Percentiles rank a stretch among this genome's conserved stretches.
Conservation (phyloP, 2,888 invertebrate species). For the Vanessa cardui region DNA sequence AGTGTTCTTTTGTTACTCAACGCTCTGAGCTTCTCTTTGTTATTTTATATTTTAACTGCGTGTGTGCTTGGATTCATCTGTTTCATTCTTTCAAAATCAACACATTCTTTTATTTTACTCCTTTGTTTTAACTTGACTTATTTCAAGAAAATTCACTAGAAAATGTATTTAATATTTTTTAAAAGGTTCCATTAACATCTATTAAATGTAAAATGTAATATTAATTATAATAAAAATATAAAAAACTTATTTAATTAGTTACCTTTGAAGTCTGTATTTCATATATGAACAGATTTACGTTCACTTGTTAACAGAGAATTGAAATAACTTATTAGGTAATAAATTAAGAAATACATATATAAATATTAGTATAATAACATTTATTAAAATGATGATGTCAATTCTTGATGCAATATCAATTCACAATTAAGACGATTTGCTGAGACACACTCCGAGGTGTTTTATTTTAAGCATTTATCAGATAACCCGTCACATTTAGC, state of each 20-base stretch:
- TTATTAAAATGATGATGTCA: constrained; percentile 17
- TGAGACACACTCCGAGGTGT: constrained; percentile 47
- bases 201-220: background rate
- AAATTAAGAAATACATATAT: constrained; percentile 9
- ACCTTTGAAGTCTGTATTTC: no score
- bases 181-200: background rate
- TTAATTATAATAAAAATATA: no score
- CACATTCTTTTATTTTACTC: constrained; percentile 42
- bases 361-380: constrained; percentile 34
- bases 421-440: constrained; percentile 63
- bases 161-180: background rate
- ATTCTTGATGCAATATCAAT: constrained; percentile 45
- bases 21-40: constrained; percentile 47
- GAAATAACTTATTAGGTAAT: no score
- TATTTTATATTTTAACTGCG: constrained; percentile 50
- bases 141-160: constrained; percentile 12
- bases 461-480: constrained; percentile 65
- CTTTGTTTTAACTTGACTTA: constrained; percentile 39
- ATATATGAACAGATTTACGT: no score
- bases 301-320: no score
- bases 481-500: constrained; percentile 59
- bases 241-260: no score
- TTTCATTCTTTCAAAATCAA: constrained; percentile 48
- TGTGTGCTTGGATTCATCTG: constrained; percentile 47
- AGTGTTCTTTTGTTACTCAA: constrained; percentile 47